Evolutionary conservation across 30 jellyfish, hydroid and myxozoan genomes (phyloP), one percentile per base, ranked within the genome.

Genomic region (Pelagia noctiluca): DNA sequence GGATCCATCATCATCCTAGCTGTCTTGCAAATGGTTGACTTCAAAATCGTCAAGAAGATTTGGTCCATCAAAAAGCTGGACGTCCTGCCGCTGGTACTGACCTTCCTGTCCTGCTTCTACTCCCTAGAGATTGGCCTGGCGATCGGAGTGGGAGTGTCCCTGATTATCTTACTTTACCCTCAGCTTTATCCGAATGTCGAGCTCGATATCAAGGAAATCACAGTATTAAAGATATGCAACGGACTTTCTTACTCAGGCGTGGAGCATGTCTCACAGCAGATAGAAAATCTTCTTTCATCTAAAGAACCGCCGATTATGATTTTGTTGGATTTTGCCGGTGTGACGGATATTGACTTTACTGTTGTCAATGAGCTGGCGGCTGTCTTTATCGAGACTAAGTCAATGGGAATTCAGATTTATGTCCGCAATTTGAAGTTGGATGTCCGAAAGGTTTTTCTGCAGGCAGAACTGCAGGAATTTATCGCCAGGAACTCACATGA

Each of bases 1-100:
- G 97, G 95, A 0, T 87, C 97, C 1, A 76, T 89, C 57, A 83
- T 89, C 61, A 73, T 89, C 23, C 53, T 76, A 2, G 97, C 97
- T 0, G 97, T 83, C 77, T 28, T 89, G 63, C 81, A 78, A 31
- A 82, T 89, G 95, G 85, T 89, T 7, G 97, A 89, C 60, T 63
- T 35, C 71, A 73, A 46, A 35, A 82, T 83, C 46, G 84, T 76
- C 50, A 53, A 50, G 38, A 69, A 76, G 60, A 54, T 89, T 21
- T 89, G 95, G 95, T 28, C 31, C 24, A 62, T 82, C 21, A 82
- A 75, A 22, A 46, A 76, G 50, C 66, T 89, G 19, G 97, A 89
- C 38, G 29, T 89, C 0, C 0, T 89, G 8, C 97, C 95, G 29
- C 46, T 64, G 31, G 76, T 57, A 3, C 36, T 49, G n/a, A 89